These are phyloP conservation scores for Cephus nigrinus DNA, from an alignment of 2,888 invertebrate species.

Conservation along the genomic window DNA sequence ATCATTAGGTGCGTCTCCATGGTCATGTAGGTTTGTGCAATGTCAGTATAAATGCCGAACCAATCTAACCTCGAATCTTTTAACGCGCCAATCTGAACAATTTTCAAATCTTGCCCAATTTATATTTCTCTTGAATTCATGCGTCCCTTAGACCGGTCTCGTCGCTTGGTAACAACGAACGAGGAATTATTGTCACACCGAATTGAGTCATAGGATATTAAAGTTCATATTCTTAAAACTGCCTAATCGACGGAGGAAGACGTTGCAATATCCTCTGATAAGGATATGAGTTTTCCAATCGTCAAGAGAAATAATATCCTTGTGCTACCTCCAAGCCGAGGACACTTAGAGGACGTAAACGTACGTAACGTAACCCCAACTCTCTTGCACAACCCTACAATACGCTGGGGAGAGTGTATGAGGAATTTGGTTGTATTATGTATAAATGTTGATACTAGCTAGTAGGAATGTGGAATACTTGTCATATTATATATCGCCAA, in stretches of 20 bases:
- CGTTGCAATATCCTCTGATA: not conserved
- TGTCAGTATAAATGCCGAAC: not conserved
- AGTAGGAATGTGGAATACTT: conserved; percentile 59
- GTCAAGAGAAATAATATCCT: not conserved
- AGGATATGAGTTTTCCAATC: not conserved
- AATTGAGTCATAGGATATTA: not conserved
- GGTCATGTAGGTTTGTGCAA: not conserved
- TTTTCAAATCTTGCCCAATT: not conserved
- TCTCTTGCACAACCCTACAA: not conserved
- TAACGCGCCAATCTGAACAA: not conserved
- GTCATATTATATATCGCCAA: conserved; percentile 45
- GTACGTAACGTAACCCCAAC: not conserved
- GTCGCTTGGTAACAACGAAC: not conserved
- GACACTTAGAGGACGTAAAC: not conserved
- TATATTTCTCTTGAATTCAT: not conserved
- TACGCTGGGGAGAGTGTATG: conserved; percentile 4
- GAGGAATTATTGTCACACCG: not conserved
- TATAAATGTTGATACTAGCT: conserved; percentile 66
- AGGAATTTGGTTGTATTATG: conserved; percentile 58
- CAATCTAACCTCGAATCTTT: not conserved
- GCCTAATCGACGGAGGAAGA: not conserved
- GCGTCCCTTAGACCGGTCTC: not conserved
- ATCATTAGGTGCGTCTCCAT: not conserved
- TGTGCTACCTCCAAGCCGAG: not conserved
- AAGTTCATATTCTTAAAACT: not conserved